phyloP scores from a whole-genome alignment of 1,140 invertebrate genomes.

The Lepidurus apus region DNA sequence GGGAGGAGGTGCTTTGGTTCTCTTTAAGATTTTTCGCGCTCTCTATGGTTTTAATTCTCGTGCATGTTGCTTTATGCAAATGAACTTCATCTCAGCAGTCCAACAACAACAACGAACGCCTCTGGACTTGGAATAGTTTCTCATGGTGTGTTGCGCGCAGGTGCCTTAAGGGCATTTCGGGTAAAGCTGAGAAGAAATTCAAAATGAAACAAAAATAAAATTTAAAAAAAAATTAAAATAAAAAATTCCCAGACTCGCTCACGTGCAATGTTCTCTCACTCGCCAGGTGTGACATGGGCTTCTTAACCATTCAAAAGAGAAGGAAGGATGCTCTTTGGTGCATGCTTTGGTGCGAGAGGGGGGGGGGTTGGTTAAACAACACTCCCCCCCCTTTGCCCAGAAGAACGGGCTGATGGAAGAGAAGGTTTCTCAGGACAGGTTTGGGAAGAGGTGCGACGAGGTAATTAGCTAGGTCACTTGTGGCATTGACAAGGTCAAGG shows the following conservation, averaged over 20 bases:
- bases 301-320: too few relatives aligned
- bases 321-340: too few relatives aligned
- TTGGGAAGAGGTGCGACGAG: neutral
- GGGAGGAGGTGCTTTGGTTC: neutral
- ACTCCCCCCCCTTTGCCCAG: too few relatives aligned
- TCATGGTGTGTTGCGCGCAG: neutral
- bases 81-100: neutral
- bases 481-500: constrained; percentile 7
- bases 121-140: neutral
- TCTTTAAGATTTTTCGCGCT: neutral
- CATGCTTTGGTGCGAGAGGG: too few relatives aligned
- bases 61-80: neutral
- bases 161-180: neutral
- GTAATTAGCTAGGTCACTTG: constrained; percentile 17
- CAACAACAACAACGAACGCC: constrained; percentile 17
- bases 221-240: too few relatives aligned
- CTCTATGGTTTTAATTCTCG: neutral
- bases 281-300: too few relatives aligned
- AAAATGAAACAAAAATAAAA: too few relatives aligned
- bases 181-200: too few relatives aligned
- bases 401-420: neutral
- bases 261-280: too few relatives aligned
- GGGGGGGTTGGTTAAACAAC: too few relatives aligned
- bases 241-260: too few relatives aligned
- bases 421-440: neutral